Evolutionary conservation across 2,797 vertebrate genomes (phyloP).

Genomic region (Naso thynnoides): DNA sequence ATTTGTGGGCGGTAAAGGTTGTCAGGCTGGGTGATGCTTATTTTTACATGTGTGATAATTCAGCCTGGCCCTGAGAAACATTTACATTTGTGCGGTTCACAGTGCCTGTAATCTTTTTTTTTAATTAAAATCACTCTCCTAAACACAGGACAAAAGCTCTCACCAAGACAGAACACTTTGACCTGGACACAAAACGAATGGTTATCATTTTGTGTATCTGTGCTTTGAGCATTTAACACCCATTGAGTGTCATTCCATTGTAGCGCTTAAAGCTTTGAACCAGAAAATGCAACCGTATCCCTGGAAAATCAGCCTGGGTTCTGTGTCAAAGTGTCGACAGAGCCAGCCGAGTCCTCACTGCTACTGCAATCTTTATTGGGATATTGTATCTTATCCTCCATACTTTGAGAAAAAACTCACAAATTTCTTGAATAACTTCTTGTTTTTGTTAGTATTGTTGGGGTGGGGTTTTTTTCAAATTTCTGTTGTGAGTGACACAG

Average conservation of each 20-base stretch:
- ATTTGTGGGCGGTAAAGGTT: background rate
- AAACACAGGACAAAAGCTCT: background rate
- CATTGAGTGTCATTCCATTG: slow-evolving; percentile 35
- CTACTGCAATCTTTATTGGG: background rate
- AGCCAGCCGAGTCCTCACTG: background rate
- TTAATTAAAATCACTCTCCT: background rate
- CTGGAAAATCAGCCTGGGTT: slow-evolving; percentile 49
- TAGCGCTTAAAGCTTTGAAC: slow-evolving; percentile 39
- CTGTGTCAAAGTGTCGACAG: slow-evolving; percentile 22
- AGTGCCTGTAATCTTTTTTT: slow-evolving; percentile 2
- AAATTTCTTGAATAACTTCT: background rate
- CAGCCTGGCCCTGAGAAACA: background rate
- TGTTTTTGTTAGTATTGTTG: no score
- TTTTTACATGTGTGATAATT: background rate
- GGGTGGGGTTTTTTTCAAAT: no score
- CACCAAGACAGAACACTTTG: background rate
- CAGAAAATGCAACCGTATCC: slow-evolving; percentile 51
- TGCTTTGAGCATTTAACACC: slow-evolving; percentile 36
- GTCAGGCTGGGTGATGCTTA: background rate
- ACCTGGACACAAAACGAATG: background rate
- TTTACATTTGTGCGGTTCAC: background rate
- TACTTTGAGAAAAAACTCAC: background rate
- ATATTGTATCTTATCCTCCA: slow-evolving; percentile 13
- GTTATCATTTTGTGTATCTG: slow-evolving; percentile 28
- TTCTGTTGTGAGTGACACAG: no score